Evolutionary conservation across 2,113 vertebrate species (phyloP), one percentile per base, ranked within the genome.

Genomic region (Rhadina sibilatrix): DNA sequence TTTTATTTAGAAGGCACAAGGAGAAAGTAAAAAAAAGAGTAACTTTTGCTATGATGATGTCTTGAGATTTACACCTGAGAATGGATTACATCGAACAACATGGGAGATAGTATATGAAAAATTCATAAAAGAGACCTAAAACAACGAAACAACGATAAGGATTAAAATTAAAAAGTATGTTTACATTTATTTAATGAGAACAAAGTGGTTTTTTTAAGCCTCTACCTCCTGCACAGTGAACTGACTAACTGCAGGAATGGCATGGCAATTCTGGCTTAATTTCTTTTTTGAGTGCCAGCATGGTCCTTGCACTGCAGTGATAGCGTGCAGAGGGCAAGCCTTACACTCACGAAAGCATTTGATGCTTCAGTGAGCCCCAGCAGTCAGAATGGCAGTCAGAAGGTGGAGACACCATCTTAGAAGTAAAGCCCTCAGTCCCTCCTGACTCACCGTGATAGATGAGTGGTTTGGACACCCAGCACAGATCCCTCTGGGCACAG

Each of bases 251-350:
- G 57, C 7, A 2, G 14, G 60, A 84, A 53, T 7, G 15, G 30
- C 52, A 53, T 14, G 17, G 27, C 42, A 90, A 69, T 77, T 77
- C 38, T 1, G 0, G 11, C 23, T 52, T 92, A 56, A 75, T 60
- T 74, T 56, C 22, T 21, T 47, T n/a, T 64, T 71, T 11, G 15
- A 63, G 46, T 70, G 59, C 72, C 78, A 95, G 82, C 42, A 61
- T 15, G 1, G 3, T 38, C 25, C 22, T 79, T 7, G 12, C 46
- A 74, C 84, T 83, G 68, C 88, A 94, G 83, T 71, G 47, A 95
- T 38, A 92, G 96, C 65, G 10, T 93, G 94, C 94, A 92, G 47
- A 93, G 68, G 84, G 85, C 59, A 94, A 92, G 89, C 31, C 70
- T 88, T 65, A 61, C 0, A 3, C 91, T 84, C 83, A 81, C 16